Base-by-base conservation (phyloP, 1,140 invertebrate species). In the Cotesia vestalis region DNA sequence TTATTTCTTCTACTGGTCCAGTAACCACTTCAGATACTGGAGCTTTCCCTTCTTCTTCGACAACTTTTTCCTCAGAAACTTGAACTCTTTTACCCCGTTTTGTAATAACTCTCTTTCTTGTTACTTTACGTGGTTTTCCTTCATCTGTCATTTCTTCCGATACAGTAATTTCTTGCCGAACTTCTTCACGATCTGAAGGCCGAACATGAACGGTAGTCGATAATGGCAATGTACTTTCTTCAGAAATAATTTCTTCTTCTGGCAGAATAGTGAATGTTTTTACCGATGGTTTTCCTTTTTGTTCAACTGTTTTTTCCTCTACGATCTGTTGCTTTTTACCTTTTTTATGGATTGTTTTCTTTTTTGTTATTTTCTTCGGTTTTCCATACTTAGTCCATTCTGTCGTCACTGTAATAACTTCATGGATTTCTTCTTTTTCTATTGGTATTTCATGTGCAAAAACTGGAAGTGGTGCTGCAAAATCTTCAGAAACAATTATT, bases 231-330 rank as follows among this genome's bases (percentile, higher is more conserved):
- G 20, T 71, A 11, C 36, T 71, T 69, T 77, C 76, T 63, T 75
- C 74, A 14, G 63, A 72, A 27, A 73, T 66, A 20, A 75, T 62
- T 52, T 60, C 67, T 52, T 74, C 75, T 36, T 60, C 69, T 3
- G 72, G 72, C 38, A 55, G 12, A 66, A 72, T 75, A 34, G 69
- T 46, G 11, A 73, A 40, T 9, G 71, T 40, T 57, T 77, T 73
- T 8, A 72, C 2, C 34, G 73, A 3, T 34, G 57, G 20, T 4
- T 87, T 82, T 55, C 85, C 83, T 70, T 88, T 85, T 78, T 88
- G 85, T 79, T 88, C 83, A 59, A 88, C 77, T 17, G 87, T 87
- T n/a, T 85, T 83, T 67, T 87, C 86, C 80, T 88, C 85, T 4
- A 83, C 87, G 4, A 85, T 80, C 78, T 88, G 81, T 73, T 86